phyloP scores from a whole-genome alignment of 1,140 invertebrate genomes.

The Lepidostoma basale region DNA sequence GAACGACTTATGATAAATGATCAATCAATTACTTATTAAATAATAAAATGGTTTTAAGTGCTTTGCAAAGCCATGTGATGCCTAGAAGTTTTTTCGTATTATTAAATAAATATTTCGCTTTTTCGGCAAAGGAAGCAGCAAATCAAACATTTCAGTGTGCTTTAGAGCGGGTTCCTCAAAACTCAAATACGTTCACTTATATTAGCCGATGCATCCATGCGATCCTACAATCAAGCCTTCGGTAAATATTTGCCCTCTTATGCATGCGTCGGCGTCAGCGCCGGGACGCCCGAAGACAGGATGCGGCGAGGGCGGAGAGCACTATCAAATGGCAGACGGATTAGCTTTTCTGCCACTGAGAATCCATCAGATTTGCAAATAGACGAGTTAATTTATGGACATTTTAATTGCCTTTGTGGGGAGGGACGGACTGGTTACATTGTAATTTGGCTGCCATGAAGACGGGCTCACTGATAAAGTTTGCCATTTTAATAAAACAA shows the following conservation, averaged over 20 bases:
- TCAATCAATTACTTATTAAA: no score
- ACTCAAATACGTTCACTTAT: slow-evolving; percentile 16
- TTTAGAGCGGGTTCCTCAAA: no score
- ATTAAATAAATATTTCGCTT: no score
- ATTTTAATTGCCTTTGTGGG: slow-evolving; percentile 46
- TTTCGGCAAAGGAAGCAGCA: no score
- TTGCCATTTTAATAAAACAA: no score
- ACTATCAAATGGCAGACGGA: slow-evolving; percentile 12
- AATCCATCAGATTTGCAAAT: slow-evolving; percentile 43
- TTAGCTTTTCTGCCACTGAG: slow-evolving; percentile 30
- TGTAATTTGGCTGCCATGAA: no score
- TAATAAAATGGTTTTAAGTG: no score
- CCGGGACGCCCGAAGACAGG: neutral
- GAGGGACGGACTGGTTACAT: neutral
- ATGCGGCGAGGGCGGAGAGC: neutral
- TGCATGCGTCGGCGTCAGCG: slow-evolving; percentile 1
- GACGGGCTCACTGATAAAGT: no score
- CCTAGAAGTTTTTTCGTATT: no score
- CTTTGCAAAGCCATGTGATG: no score
- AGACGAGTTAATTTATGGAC: slow-evolving; percentile 44
- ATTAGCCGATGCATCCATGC: slow-evolving; percentile 7
- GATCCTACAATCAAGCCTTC: slow-evolving; percentile 17
- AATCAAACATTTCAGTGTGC: no score
- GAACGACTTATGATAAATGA: no score
- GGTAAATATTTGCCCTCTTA: slow-evolving; percentile 19